phyloP scores from a whole-genome alignment of 2,113 vertebrate genomes.

The Cebus imitator region DNA sequence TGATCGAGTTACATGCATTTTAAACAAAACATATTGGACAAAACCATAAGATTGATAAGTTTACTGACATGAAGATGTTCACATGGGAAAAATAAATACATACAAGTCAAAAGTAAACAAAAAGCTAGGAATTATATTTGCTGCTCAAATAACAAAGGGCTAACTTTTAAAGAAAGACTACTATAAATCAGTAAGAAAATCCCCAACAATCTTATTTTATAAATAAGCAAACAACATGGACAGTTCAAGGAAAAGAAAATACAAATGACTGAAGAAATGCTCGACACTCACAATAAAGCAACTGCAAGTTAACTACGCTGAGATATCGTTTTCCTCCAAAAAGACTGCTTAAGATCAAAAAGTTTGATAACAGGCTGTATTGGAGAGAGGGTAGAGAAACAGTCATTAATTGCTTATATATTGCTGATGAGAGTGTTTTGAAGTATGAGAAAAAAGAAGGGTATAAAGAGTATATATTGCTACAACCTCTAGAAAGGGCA shows the following conservation, averaged over 20 bases:
- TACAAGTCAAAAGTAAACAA: constrained; percentile 27
- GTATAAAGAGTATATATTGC: background rate
- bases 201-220: background rate
- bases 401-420: background rate
- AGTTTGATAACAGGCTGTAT: background rate
- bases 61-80: constrained; percentile 2
- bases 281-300: background rate
- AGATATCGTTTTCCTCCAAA: background rate
- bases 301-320: background rate
- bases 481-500: background rate
- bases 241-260: constrained; percentile 19
- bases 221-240: background rate
- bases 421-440: background rate
- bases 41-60: constrained; percentile 2
- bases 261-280: background rate
- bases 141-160: background rate
- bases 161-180: background rate
- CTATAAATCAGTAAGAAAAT: background rate
- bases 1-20: constrained; percentile 41
- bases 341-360: background rate
- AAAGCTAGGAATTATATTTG: constrained; percentile 29
- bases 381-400: background rate
- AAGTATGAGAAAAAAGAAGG: background rate
- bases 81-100: background rate
- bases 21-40: background rate